phyloP scores from a whole-genome alignment of 2,797 vertebrate species.

The Taeniopygia guttata region DNA sequence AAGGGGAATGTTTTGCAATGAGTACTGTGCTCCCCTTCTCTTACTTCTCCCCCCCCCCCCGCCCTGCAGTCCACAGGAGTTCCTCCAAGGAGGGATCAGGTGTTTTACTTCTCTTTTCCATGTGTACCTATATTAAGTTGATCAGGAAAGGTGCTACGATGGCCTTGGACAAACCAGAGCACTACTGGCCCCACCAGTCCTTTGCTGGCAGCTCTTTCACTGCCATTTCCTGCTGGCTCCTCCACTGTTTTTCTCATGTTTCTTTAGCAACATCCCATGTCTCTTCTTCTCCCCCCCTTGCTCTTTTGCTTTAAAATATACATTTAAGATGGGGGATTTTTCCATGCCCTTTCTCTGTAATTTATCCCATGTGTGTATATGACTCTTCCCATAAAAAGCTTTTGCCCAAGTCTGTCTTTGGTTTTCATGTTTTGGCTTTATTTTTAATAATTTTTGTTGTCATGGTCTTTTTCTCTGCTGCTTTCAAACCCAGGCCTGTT shows the following conservation, averaged over 20 bases:
- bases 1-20: not conserved
- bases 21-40: not conserved
- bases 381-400: conserved; percentile 23
- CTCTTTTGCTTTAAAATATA: conserved; percentile 30
- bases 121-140: not conserved
- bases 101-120: not conserved
- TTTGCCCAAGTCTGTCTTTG: conserved; percentile 3
- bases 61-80: not conserved
- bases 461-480: not conserved
- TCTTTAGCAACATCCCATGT: not conserved
- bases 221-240: not conserved
- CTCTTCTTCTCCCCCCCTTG: not conserved
- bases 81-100: not conserved
- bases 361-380: conserved; percentile 34
- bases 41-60: not conserved
- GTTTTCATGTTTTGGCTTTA: conserved; percentile 19
- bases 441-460: conserved; percentile 25
- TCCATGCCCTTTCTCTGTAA: conserved; percentile 21
- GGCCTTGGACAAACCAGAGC: not conserved
- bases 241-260: not conserved
- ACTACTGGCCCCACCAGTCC: not conserved
- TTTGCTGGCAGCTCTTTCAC: not conserved
- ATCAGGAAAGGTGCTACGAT: not conserved
- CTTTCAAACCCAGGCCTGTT: not conserved
- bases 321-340: not conserved